Percentiles rank a stretch among this genome's conserved stretches.
Evolutionary conservation across 2,113 vertebrate species (phyloP).

Genomic region (cat (Felis catus)): F.catus_Fca126_mat1.0 CM031419.1:161967001-161967500

Average conservation of each 20-base stretch:
- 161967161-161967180: background rate
- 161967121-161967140: background rate
- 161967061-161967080: background rate
- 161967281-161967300: background rate
- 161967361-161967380: background rate
- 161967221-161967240: background rate
- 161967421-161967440: background rate
- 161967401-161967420: background rate
- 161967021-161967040: background rate
- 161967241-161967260: background rate
- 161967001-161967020: background rate
- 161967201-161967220: background rate
- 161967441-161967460: background rate
- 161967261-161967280: background rate
- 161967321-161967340: background rate
- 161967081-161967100: background rate
- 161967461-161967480: background rate
- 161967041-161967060: background rate
- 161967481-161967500: background rate
- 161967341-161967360: background rate
- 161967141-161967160: background rate
- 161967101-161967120: background rate
- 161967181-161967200: background rate
- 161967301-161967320: constrained; percentile 5
- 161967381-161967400: background rate